Evolutionary conservation across 2,888 invertebrate genomes (phyloP), one percentile per base, ranked within the genome.

Genomic region (Erebia palarica): DNA sequence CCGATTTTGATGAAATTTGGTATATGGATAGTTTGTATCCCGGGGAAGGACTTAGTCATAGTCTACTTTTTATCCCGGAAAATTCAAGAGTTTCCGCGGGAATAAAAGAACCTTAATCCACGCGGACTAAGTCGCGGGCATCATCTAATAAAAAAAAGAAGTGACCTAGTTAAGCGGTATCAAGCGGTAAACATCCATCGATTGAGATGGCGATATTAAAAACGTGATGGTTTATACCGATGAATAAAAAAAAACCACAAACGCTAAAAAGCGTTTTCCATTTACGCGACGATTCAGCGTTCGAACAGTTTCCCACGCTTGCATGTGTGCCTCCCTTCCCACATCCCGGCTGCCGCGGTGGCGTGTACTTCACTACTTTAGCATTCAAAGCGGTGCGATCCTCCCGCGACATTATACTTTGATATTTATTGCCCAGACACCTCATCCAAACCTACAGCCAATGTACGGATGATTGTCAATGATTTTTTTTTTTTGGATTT

Each of bases 401-500:
- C 89, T 86, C 88, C 82, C 84, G 82, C 83, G 81, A 86, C 88
- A 91, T 91, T 89, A 91, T 87, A 91, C 88, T 89, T 89, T 88
- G 86, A 90, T 90, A 91, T 89, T 90, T 90, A 90, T 90, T 90
- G 85, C 88, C 87, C 84, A 88, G 87, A 87, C 88, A 87, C 86
- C 85, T 84, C 85, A 82, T 84, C 83, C 82, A 81, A 85, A 74
- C 69, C 67, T 72, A 78, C 78, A 70, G 60, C 63, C 70, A 57
- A 65, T 71, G 76, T 75, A 77, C 75, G 71, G 21, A 21, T 63
- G 49, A 63, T 49, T 63, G 63, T 65, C 65, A 79, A 77, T 74
- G 75, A 75, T 68, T 65, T 14, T 63, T 55, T 68, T 63, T 47
- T 63, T 47, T 61, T 44, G 61, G 44, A 61, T 47, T 61, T 18